A percentile compares a stretch with the other conserved stretches of the same genome.
phyloP scores from a whole-genome alignment of 2,888 invertebrate genomes.

The Tetragonisca angustula region DNA sequence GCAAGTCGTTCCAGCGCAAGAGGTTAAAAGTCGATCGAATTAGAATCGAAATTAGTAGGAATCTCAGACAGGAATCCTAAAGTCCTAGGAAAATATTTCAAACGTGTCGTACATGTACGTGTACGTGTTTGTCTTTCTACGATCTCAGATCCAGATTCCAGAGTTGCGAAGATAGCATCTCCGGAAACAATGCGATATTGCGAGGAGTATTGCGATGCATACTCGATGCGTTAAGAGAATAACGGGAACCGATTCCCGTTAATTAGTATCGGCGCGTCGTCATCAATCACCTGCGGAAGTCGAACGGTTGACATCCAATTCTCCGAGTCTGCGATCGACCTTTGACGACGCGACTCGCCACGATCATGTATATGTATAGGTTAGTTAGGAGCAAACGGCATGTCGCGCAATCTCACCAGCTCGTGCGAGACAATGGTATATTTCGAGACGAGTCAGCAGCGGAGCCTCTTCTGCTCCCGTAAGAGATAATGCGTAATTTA shows the following conservation, averaged over 20 bases:
- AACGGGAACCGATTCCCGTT: constrained; percentile 39
- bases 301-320: constrained; percentile 44
- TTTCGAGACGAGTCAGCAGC: constrained; percentile 65
- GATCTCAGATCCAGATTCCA: background rate
- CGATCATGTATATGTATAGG: constrained; percentile 44
- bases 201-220: background rate
- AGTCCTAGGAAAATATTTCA: too few relatives aligned
- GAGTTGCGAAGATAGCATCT: background rate
- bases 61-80: too few relatives aligned
- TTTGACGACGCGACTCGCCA: constrained; percentile 44
- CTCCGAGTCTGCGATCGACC: constrained; percentile 21
- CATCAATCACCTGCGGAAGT: constrained; percentile 54
- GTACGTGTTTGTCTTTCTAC: background rate
- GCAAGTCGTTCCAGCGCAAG: too few relatives aligned
- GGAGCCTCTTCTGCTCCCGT: constrained; percentile 44
- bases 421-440: constrained; percentile 53
- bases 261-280: constrained; percentile 41
- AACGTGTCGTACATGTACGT: background rate
- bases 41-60: too few relatives aligned
- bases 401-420: constrained; percentile 53
- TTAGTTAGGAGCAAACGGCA: constrained; percentile 48
- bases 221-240: constrained; percentile 12
- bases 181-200: background rate
- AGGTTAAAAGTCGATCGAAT: too few relatives aligned
- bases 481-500: constrained; percentile 69